Evolutionary conservation across 2,797 vertebrate species (phyloP), one percentile per base, ranked within the genome.

Genomic region (Cuniculus paca): DNA sequence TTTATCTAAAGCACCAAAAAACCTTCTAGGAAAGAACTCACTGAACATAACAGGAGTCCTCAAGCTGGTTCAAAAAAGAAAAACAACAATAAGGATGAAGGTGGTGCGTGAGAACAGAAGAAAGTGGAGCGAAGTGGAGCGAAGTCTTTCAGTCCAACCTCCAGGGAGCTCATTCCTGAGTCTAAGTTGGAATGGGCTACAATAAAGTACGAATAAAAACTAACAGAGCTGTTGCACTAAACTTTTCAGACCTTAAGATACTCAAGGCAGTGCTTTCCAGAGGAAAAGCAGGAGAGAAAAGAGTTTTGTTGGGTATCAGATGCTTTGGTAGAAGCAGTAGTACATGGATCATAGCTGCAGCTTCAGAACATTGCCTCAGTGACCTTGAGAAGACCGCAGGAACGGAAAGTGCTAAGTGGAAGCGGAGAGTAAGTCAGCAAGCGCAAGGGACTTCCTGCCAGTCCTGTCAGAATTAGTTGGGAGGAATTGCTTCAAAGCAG

Each of bases 181-280:
- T 68, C 28, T 16, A 45, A 52, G 28, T 48, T 22, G 52, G 58
- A 36, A 34, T 48, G 26, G 42, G 39, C 54, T 22, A 13, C 6
- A 75, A 60, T 81, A 26, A 88, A 89, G 56, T 22, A 24, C 87
- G 74, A 91, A 56, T 80, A 90, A 92, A 75, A 88, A 39, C 48
- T 48, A 52, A 75, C 56, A 42, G 56, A 77, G 60, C 39, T 60
- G 34, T 42, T 74, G 83, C 50, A n/a, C 28, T 61, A 17, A 50
- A 50, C 45, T 92, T 70, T 9, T n/a, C 17, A 88, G 58, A 72
- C 36, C 50, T 84, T 75, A 88, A 61, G 79, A 95, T 77, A 84
- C n/a, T 42, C 42, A 68, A 88, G 20, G 20, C 58, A 65, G 50
- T 72, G 72, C 39, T 78, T 82, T 82, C 7, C 39, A 60, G 42